Percentiles rank a stretch among this genome's conserved stretches.
These are phyloP conservation scores for Diglossa cyanea DNA, from an alignment of 2,797 vertebrate genomes.

Conservation along the genomic window DNA sequence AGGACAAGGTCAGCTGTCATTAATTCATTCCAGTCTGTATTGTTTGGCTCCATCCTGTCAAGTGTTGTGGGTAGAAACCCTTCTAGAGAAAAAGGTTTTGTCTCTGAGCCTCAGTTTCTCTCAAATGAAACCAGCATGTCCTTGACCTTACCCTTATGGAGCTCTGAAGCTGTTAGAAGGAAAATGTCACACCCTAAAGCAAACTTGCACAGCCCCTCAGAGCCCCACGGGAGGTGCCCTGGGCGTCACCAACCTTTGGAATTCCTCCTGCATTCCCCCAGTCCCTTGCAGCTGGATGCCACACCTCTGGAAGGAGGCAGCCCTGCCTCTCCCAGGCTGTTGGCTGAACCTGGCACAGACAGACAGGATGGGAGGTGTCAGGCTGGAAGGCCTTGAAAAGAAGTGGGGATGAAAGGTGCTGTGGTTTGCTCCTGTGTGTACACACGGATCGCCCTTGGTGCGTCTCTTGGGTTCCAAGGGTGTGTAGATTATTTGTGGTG, in stretches of 20 bases:
- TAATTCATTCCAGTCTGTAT: neutral
- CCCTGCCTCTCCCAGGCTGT: fast-evolving
- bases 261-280: fast-evolving
- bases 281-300: neutral
- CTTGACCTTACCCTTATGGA: neutral
- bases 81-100: neutral
- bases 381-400: neutral
- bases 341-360: fast-evolving
- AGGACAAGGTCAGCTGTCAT: neutral
- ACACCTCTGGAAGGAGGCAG: neutral
- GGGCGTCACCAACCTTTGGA: fast-evolving
- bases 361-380: neutral
- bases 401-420: neutral
- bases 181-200: neutral
- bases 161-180: neutral
- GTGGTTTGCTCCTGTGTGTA: neutral
- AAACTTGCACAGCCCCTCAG: neutral
- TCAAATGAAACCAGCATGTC: neutral
- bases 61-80: neutral
- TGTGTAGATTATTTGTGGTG: neutral
- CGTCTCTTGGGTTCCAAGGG: neutral
- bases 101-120: neutral
- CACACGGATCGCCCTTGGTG: fast-evolving
- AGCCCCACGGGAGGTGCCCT: fast-evolving
- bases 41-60: neutral